These are phyloP conservation scores for Oophaga sylvatica DNA, from an alignment of 2,797 vertebrate genomes.

Conservation along the genomic window DNA sequence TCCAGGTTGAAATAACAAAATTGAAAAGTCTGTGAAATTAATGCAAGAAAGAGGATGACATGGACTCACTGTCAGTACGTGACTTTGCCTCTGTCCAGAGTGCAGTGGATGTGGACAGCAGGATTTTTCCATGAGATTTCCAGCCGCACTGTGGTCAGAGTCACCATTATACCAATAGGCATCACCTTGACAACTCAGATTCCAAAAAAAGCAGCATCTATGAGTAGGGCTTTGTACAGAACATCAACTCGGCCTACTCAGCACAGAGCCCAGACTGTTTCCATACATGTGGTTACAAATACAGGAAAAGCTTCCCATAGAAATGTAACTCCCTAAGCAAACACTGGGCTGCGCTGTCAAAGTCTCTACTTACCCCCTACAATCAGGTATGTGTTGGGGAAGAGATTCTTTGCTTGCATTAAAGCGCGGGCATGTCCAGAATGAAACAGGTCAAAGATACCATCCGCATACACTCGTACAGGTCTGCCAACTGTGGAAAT, in stretches of 20 bases:
- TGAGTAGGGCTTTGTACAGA: constrained; percentile 37
- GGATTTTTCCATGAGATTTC: not conserved
- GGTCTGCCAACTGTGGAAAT: constrained; percentile 83
- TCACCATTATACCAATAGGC: not conserved
- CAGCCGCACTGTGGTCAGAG: not conserved
- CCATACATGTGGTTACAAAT: constrained; percentile 7
- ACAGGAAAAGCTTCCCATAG: constrained; percentile 5
- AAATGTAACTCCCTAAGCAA: not conserved
- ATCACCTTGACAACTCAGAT: not conserved
- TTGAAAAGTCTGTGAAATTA: not conserved
- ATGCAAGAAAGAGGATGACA: too few species aligned
- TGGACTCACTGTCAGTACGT: too few species aligned
- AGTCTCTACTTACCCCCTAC: constrained; percentile 85
- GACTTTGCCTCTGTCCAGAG: not conserved
- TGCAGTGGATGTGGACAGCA: not conserved
- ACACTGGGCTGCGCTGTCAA: not conserved
- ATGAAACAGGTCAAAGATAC: constrained; percentile 98
- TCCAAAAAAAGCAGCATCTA: constrained; percentile 20
- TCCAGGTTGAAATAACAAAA: not conserved
- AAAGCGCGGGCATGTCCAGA: constrained; percentile 95
- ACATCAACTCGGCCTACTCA: not conserved
- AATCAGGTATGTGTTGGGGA: constrained; percentile 96
- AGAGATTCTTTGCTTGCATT: constrained; percentile 97
- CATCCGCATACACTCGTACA: constrained; percentile 95
- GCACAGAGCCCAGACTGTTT: constrained; percentile 28